phyloP scores from a whole-genome alignment of 2,797 vertebrate genomes.

The Paguma larvata region DNA sequence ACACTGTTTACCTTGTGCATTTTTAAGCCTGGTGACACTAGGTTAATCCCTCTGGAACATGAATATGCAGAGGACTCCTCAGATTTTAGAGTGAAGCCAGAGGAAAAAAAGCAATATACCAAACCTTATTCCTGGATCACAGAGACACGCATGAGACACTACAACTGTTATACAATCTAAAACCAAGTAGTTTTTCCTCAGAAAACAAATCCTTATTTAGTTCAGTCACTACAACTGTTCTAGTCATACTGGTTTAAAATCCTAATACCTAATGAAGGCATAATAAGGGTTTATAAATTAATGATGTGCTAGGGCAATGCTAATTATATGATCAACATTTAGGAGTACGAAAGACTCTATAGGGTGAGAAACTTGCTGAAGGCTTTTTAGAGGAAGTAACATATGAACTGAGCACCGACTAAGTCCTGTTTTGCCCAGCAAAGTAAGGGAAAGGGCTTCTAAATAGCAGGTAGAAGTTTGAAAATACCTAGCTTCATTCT shows the following conservation, averaged over 20 bases:
- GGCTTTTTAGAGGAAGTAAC: conserved; percentile 39
- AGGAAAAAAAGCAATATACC: background rate
- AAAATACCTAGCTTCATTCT: conserved; percentile 10
- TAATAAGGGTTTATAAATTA: conserved; percentile 12
- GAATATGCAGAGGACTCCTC: background rate
- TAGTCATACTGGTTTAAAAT: conserved; percentile 49
- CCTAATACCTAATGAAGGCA: conserved; percentile 49
- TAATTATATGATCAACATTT: conserved; percentile 58
- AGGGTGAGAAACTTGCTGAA: conserved; percentile 1
- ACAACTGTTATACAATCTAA: conserved; percentile 50
- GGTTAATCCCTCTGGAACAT: conserved; percentile 1
- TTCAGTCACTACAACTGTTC: conserved; percentile 56
- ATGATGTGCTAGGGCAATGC: background rate
- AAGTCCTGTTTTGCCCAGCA: conserved; percentile 40
- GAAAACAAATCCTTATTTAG: conserved; percentile 59
- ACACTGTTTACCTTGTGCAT: background rate
- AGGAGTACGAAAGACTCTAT: background rate
- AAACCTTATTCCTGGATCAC: conserved; percentile 38
- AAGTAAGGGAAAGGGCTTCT: background rate
- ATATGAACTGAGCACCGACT: background rate
- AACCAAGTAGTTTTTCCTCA: conserved; percentile 47
- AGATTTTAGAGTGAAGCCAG: conserved; percentile 34
- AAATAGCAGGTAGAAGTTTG: background rate
- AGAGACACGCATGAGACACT: background rate
- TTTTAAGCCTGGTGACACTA: conserved; percentile 17